Base-by-base conservation (phyloP, 2,888 invertebrate species). In the Melanostoma mellinum region DNA sequence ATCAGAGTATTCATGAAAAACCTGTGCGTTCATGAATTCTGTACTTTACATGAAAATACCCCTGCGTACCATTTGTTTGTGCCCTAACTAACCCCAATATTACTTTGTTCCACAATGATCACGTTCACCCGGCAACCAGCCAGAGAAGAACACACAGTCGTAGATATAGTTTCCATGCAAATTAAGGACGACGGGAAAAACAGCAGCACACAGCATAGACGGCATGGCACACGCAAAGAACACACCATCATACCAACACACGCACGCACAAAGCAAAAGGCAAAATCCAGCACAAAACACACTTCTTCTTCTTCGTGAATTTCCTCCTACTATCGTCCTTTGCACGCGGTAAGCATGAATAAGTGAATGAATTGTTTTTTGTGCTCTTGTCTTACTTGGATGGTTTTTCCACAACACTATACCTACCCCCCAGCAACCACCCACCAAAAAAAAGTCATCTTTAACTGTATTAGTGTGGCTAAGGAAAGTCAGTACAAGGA, bases 291-390 rank as follows among this genome's bases (percentile, higher is more conserved):
- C 75, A 80, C 71, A 53, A 61, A 76, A 44, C 52, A 72, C 65
- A 67, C 71, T 9, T 6, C 8, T 42, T n/a, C 42, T 9, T 42
- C 6, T 42, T 9, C 42, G 8, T 42, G n/a, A 20, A 20, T 48
- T 69, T 63, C 76, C 8, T 8, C 9, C 9, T 42, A 58, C 67
- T 63, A 69, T 63, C 52, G 48, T 71, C 42, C 76, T 61, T 38
- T 6, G 68, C 82, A 82, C 67, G 77, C 77, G 73, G 73, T 58
- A 44, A 77, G 67, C 71, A 81, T 81, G 77, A 81, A 82, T 77
- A 82, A 82, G 63, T 77, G 81, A 82, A 82, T 82, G 77, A 73
- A 77, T 82, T 53, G 71, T 48, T 55, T 68, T 48, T 61, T 9
- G 4, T 60, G 53, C 33, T 20, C 6, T 56, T 42, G 36, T 53